Base-by-base conservation (phyloP, 2,113 vertebrate species). In the Podilymbus podiceps region DNA sequence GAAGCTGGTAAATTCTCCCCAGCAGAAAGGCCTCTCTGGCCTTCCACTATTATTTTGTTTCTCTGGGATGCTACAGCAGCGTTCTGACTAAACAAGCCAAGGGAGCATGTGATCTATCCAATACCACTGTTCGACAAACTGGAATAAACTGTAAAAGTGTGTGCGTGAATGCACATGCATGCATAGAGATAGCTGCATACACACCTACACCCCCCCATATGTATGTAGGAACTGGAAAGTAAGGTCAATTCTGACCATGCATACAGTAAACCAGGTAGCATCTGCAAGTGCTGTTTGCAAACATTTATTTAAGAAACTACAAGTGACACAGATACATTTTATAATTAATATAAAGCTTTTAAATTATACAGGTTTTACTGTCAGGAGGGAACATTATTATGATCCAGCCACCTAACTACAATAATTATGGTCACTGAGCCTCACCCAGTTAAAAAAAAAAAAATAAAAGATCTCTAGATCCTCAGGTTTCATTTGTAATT, bases 151-250 rank as follows among this genome's bases (percentile, higher is more conserved):
- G 17, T 16, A 87, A 92, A 71, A 67, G 38, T 10, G 12, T 12
- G 4, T n/a, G 11, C 31, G 23, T 53, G 12, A 49, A 49, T 56
- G 24, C 13, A 47, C 17, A 3, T 1, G 11, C 18, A 5, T 23
- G 15, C 15, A 28, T 0, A 35, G 6, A 47, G 2, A 11, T 9
- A 75, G 72, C 25, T 9, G 1, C 1, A 4, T 13, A 31, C 2
- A 5, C 2, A 15, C 46, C 38, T 38, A 64, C 16, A 46, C 46
- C 46, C 46, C 15, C 17, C 15, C 17, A 46, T 11, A 24, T 15
- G 42, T 4, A 58, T 5, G 42, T 7, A 60, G 6, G 11, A 88
- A 76, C 30, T 62, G 11, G 7, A 82, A 78, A 15, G 12, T 28
- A 56, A 89, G 6, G 27, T 56, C 55, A 47, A 52, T 85, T 88